Evolutionary conservation across 2,113 vertebrate genomes (phyloP).

Genomic region (Pelecanoides urinatrix): DNA sequence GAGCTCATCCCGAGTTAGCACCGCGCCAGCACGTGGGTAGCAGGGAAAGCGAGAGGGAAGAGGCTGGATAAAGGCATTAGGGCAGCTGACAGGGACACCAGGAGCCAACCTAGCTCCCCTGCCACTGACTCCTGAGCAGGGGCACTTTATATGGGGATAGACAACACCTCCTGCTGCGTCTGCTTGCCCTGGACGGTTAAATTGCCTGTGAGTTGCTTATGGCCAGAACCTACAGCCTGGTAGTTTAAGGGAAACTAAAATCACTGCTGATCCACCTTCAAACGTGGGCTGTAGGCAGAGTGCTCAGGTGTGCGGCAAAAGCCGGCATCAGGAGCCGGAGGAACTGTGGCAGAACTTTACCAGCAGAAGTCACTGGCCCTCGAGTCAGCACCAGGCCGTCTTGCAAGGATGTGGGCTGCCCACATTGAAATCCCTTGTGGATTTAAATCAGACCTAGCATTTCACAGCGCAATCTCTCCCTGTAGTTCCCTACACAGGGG

Average conservation of each 20-base stretch:
- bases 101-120: accelerated
- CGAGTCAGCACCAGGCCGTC: accelerated
- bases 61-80: background rate
- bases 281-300: background rate
- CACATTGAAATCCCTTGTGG: background rate
- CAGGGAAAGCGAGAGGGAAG: background rate
- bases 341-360: background rate
- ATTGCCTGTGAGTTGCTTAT: background rate
- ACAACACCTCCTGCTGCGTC: background rate
- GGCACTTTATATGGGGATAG: background rate
- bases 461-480: background rate
- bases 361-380: background rate
- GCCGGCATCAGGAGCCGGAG: accelerated
- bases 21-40: background rate
- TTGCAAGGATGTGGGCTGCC: background rate
- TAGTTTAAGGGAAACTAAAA: background rate
- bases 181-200: background rate
- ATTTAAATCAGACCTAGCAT: background rate
- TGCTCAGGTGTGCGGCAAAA: background rate
- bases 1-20: background rate
- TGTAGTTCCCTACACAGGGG: background rate
- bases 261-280: background rate
- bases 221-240: background rate
- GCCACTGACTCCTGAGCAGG: background rate
- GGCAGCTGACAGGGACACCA: background rate